Evolutionary conservation across 2,797 vertebrate genomes (phyloP).

Genomic region (Chromobotia macracanthus): DNA sequence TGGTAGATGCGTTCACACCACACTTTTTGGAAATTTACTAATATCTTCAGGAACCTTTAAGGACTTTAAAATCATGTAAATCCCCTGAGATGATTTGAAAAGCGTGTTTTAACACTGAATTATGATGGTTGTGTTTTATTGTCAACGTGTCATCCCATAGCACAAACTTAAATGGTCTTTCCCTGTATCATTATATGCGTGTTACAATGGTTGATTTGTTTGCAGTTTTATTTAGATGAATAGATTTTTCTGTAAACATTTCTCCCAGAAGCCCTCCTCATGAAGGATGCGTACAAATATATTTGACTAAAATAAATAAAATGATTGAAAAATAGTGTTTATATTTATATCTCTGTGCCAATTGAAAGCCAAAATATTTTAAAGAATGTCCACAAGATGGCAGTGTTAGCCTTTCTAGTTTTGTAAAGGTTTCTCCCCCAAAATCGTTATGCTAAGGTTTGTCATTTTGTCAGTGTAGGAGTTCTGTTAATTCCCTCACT

Average conservation of each 20-base stretch:
- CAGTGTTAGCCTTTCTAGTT: constrained; percentile 23
- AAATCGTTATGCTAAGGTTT: not conserved
- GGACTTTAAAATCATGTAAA: constrained; percentile 59
- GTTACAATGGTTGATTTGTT: constrained; percentile 71
- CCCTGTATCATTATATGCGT: constrained; percentile 58
- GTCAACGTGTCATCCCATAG: constrained; percentile 71
- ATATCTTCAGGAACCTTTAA: constrained; percentile 61
- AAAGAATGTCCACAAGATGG: constrained; percentile 70
- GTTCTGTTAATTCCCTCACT: not conserved
- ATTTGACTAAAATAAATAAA: constrained; percentile 85
- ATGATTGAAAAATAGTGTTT: constrained; percentile 66
- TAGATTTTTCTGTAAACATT: constrained; percentile 79
- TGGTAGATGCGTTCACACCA: constrained; percentile 70
- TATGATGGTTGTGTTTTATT: constrained; percentile 45
- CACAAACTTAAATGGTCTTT: constrained; percentile 72
- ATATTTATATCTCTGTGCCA: not conserved
- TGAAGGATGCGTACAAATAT: constrained; percentile 81
- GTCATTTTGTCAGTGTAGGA: not conserved
- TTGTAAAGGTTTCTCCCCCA: not conserved
- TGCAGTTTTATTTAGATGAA: constrained; percentile 75
- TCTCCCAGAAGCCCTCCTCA: constrained; percentile 79
- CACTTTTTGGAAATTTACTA: constrained; percentile 65
- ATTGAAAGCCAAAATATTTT: not conserved
- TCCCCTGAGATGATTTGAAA: constrained; percentile 58
- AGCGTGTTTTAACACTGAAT: constrained; percentile 58